phyloP scores from a whole-genome alignment of 2,113 vertebrate species.

The Orientallactaga bullata region DNA sequence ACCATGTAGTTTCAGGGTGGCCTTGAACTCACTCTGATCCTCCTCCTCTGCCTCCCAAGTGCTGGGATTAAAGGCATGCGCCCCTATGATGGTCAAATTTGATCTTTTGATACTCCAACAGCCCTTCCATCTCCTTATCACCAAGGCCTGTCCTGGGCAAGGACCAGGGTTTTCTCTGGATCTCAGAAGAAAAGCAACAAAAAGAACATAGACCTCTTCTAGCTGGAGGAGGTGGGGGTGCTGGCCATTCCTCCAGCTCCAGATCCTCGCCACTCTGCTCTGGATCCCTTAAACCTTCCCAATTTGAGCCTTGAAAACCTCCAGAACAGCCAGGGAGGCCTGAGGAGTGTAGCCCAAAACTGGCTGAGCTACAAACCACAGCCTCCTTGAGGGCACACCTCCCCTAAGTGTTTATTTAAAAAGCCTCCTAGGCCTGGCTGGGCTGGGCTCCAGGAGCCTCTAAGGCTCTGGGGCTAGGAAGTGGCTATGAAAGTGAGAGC shows the following conservation, averaged over 20 bases:
- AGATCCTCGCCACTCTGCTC: no score
- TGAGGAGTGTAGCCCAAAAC: background rate
- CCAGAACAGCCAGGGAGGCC: background rate
- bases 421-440: slow-evolving; percentile 27
- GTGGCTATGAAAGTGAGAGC: slow-evolving; percentile 68
- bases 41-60: no score
- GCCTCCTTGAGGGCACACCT: slow-evolving; percentile 50
- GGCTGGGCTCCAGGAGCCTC: slow-evolving; percentile 69
- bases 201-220: background rate
- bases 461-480: slow-evolving; percentile 40
- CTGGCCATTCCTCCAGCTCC: background rate
- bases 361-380: slow-evolving; percentile 39
- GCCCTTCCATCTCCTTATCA: background rate
- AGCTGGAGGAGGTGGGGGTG: background rate
- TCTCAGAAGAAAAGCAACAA: background rate
- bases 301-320: background rate
- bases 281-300: background rate
- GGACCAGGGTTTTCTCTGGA: background rate
- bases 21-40: no score
- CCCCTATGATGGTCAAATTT: no score
- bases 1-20: no score
- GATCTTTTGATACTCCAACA: background rate
- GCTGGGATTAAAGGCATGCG: no score
- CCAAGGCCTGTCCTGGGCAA: background rate
- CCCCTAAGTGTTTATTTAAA: slow-evolving; percentile 68